Evolutionary conservation across 2,888 invertebrate species (phyloP).

Genomic region (Andrena haemorrhoa): DNA sequence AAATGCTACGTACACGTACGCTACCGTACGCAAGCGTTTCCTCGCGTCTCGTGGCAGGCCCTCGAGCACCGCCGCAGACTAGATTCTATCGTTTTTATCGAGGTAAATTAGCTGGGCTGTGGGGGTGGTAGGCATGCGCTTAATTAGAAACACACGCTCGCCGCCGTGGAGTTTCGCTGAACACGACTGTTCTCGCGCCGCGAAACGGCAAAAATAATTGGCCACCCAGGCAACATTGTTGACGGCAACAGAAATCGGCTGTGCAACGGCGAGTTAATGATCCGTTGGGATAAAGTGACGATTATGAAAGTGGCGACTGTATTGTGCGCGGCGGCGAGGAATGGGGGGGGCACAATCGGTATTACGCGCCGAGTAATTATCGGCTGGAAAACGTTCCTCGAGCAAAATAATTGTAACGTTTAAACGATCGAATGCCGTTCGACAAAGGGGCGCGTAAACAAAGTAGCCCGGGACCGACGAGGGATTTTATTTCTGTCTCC

Average conservation of each 20-base stretch:
- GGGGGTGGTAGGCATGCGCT: constrained; percentile 24
- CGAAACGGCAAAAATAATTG: constrained; percentile 45
- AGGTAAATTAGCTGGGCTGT: constrained; percentile 48
- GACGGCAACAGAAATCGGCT: not conserved
- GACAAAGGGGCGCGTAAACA: constrained; percentile 23
- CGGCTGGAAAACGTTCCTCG: constrained; percentile 9
- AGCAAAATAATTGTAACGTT: constrained; percentile 38
- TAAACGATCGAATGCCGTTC: constrained; percentile 29
- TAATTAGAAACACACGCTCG: constrained; percentile 59
- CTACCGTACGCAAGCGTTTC: not conserved
- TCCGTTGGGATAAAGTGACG: constrained; percentile 32
- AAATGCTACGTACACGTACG: constrained; percentile 47
- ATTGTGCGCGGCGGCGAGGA: not conserved
- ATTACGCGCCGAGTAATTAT: constrained; percentile 28
- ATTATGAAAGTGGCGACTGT: constrained; percentile 14
- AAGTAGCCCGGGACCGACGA: not conserved
- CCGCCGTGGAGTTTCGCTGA: constrained; percentile 34
- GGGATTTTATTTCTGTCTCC: constrained; percentile 15
- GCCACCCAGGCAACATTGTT: constrained; percentile 34
- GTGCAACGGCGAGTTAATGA: constrained; percentile 17
- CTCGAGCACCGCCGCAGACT: constrained; percentile 29
- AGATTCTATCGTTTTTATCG: constrained; percentile 66
- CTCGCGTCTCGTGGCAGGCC: not conserved
- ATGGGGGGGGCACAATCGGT: not conserved
- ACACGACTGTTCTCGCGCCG: constrained; percentile 22